Conservation (phyloP, 2,797 vertebrate genomes). For the Mallotus villosus region DNA sequence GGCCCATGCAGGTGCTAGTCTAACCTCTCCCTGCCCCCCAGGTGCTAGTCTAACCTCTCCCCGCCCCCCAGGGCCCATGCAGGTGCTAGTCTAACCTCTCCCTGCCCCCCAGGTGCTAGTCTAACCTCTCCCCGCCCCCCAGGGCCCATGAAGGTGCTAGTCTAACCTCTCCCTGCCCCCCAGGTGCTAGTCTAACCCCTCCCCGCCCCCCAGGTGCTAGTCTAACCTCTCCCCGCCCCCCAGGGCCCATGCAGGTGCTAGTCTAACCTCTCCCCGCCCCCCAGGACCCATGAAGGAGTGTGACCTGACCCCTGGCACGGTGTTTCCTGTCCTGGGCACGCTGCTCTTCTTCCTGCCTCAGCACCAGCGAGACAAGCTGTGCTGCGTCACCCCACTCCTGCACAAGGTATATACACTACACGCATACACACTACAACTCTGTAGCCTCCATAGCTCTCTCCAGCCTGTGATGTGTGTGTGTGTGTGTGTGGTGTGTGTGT, state of each 20-base stretch:
- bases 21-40: neutral
- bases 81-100: no score
- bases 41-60: neutral
- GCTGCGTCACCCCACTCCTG: constrained; percentile 71
- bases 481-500: neutral
- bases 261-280: neutral
- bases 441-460: neutral
- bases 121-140: neutral
- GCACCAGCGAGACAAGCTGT: constrained; percentile 75
- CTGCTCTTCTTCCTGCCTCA: constrained; percentile 85
- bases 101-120: constrained; percentile 63
- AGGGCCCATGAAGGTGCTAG: constrained; percentile 70
- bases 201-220: constrained; percentile 62
- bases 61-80: no score
- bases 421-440: neutral
- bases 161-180: no score
- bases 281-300: constrained; percentile 79
- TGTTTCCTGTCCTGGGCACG: constrained; percentile 82
- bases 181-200: no score
- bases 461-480: neutral
- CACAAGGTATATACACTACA: constrained; percentile 65
- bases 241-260: constrained; percentile 72
- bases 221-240: neutral
- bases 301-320: constrained; percentile 81
- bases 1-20: constrained; percentile 81